Evolutionary conservation across 2,888 invertebrate species (phyloP).

Genomic region (Baccha elongata): DNA sequence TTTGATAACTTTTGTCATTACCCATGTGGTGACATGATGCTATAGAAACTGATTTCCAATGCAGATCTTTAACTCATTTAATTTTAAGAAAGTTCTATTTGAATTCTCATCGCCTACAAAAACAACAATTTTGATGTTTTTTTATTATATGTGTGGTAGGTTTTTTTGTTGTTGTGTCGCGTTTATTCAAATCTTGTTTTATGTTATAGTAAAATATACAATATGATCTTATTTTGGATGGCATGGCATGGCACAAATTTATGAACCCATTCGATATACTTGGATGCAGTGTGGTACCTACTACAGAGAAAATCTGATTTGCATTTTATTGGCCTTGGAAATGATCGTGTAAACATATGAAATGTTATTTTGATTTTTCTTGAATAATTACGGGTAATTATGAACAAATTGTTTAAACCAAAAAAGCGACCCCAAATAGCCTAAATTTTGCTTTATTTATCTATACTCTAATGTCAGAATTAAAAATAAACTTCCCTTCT

Average conservation of each 20-base stretch:
- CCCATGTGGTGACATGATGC: constrained; percentile 55
- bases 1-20: constrained; percentile 53
- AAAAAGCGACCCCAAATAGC: no score
- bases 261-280: constrained; percentile 7
- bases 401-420: no score
- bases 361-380: constrained; percentile 15
- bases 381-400: no score
- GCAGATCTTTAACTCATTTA: constrained; percentile 23
- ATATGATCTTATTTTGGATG: constrained; percentile 54
- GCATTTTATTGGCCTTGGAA: constrained; percentile 58
- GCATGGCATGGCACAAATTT: constrained; percentile 43
- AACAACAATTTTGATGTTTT: constrained; percentile 19
- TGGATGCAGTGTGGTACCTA: constrained; percentile 13
- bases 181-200: no score
- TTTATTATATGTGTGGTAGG: constrained; percentile 41
- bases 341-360: constrained; percentile 49
- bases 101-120: constrained; percentile 21
- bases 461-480: no score
- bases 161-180: constrained; percentile 33
- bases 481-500: no score
- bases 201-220: constrained; percentile 53
- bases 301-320: constrained; percentile 56
- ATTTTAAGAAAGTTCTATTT: constrained; percentile 14
- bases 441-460: no score
- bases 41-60: constrained; percentile 38